Base-by-base conservation (phyloP, 1,140 invertebrate genomes). In the Gryon sp. region DNA sequence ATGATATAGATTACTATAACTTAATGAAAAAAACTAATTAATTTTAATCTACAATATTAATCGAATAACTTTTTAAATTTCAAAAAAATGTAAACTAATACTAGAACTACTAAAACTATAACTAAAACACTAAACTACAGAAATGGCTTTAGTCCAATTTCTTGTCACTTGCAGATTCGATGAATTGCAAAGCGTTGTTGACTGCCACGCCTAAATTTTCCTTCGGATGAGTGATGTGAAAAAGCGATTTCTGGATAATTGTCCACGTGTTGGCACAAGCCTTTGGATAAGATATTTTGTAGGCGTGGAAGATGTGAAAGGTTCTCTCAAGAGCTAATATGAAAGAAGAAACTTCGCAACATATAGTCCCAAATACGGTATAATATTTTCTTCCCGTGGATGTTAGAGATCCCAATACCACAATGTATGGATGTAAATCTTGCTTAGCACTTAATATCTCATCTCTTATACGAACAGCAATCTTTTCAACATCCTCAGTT, bases 111-210 rank as follows among this genome's bases (percentile, higher is more conserved):
- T n/a, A n/a, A n/a, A n/a, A n/a, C n/a, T n/a, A n/a, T n/a, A n/a
- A n/a, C n/a, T n/a, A n/a, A n/a, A n/a, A n/a, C n/a, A n/a, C n/a
- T n/a, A n/a, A n/a, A n/a, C n/a, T n/a, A n/a, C n/a, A n/a, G n/a
- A n/a, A n/a, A n/a, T n/a, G n/a, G n/a, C n/a, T n/a, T 60, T 45
- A 68, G 7, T 12, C 40, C 24, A 52, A 59, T 41, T 18, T 63
- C 43, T 38, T 62, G 48, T 68, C 68, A 7, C 15, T 63, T 46
- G 26, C 55, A 9, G 19, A 46, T 48, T 65, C 20, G 8, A 65
- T 11, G 16, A 65, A 65, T 6, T 48, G 36, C 8, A 65, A 41
- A 8, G 36, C 45, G 12, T 52, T 65, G 22, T 65, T 52, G 1
- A 65, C 16, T 16, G 16, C 2, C 9, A 52, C 46, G n/a, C 45